Percentiles rank a stretch among this genome's conserved stretches.
phyloP scores from a whole-genome alignment of 2,113 vertebrate species.

The Harpagus bidentatus region DNA sequence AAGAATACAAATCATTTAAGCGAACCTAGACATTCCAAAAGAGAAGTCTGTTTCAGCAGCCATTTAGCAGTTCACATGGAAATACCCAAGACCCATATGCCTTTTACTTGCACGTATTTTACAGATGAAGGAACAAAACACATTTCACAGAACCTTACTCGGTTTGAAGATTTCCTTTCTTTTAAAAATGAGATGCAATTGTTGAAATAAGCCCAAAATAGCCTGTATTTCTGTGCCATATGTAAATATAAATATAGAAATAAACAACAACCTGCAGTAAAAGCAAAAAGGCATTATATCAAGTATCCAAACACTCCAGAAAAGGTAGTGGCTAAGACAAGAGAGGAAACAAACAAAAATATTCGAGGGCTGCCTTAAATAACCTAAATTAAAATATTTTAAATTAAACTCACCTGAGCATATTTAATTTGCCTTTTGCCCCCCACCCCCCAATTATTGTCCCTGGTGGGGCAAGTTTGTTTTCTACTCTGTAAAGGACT shows the following conservation, averaged over 20 bases:
- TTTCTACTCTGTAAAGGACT: neutral
- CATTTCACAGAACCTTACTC: neutral
- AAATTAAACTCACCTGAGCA: neutral
- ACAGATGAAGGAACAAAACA: neutral
- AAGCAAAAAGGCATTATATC: neutral
- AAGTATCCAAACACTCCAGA: neutral
- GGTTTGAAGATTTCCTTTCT: neutral
- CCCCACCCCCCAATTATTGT: rapidly evolving
- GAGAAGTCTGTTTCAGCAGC: neutral
- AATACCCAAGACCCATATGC: neutral
- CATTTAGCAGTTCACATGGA: neutral
- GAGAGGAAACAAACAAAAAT: neutral
- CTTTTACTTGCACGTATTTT: neutral
- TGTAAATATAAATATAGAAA: neutral
- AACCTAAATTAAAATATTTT: neutral
- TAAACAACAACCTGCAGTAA: neutral
- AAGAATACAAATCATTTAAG: neutral
- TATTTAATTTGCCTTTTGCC: neutral
- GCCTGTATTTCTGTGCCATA: neutral
- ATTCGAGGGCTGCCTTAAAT: neutral
- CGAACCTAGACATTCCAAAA: neutral
- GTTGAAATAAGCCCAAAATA: neutral
- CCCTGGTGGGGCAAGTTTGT: neutral
- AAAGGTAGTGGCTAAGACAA: neutral
- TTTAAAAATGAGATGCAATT: neutral